Percentiles rank a stretch among this genome's conserved stretches.
Conservation (phyloP, 1,140 invertebrate genomes). For the Triops cancriformis region DNA sequence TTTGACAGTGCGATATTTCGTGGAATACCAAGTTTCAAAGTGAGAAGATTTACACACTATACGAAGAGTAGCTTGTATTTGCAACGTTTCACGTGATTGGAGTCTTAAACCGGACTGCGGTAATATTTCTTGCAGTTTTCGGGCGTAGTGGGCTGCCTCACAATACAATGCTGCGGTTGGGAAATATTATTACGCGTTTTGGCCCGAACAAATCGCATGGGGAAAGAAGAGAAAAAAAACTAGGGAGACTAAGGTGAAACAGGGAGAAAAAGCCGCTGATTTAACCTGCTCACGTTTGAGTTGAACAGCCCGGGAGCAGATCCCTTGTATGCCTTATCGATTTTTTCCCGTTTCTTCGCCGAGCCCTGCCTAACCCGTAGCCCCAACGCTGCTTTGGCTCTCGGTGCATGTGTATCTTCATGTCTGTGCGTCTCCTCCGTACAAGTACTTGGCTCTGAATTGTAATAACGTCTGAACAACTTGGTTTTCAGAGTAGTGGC, state of each 20-base stretch:
- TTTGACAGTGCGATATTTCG: too few relatives aligned
- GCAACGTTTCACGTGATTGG: too few relatives aligned
- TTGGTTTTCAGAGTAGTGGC: not conserved
- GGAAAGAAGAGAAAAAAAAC: too few relatives aligned
- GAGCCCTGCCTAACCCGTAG: not conserved
- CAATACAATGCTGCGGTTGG: too few relatives aligned
- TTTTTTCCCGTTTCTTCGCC: not conserved
- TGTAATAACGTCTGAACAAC: not conserved
- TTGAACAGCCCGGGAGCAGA: not conserved
- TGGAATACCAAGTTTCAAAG: too few relatives aligned
- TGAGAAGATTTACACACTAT: too few relatives aligned
- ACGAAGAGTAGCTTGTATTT: too few relatives aligned
- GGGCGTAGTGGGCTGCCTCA: too few relatives aligned
- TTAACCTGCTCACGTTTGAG: constrained; percentile 13
- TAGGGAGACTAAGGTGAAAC: not conserved
- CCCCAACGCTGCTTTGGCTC: not conserved
- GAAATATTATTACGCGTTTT: too few relatives aligned
- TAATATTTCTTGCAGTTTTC: too few relatives aligned
- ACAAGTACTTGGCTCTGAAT: not conserved
- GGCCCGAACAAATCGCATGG: too few relatives aligned
- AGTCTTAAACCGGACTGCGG: too few relatives aligned
- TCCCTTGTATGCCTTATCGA: not conserved
- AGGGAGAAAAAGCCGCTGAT: not conserved
- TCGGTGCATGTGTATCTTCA: not conserved
- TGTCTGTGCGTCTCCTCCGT: not conserved